Evolutionary conservation across 2,888 invertebrate genomes (phyloP).

Genomic region (Cephus sareptanus): DNA sequence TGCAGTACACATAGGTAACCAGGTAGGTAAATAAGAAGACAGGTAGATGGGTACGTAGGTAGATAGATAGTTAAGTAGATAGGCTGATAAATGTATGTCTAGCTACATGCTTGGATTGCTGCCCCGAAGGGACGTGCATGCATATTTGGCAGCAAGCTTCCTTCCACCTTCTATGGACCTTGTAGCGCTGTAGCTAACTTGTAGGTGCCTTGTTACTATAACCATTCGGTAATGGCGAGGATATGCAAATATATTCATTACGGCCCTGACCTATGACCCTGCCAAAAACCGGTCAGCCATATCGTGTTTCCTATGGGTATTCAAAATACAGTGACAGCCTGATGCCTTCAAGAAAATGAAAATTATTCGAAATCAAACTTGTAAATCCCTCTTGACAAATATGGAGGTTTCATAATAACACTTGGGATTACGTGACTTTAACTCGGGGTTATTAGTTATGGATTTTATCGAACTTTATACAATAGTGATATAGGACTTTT

Average conservation of each 20-base stretch:
- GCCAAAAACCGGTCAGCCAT: conserved; percentile 21
- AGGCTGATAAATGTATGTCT: background rate
- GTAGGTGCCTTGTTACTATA: conserved; percentile 54
- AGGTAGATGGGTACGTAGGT: conserved; percentile 11
- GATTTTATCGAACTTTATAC: too few relatives aligned
- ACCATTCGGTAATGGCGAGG: conserved; percentile 61
- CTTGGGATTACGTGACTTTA: too few relatives aligned
- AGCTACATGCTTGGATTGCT: conserved; percentile 32
- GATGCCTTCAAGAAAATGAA: background rate
- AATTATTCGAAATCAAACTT: background rate
- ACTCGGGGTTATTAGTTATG: too few relatives aligned
- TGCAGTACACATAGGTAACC: conserved; percentile 49
- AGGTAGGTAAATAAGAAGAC: background rate
- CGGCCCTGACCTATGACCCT: conserved; percentile 41
- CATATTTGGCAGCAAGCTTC: conserved; percentile 61
- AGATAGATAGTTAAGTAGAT: conserved; percentile 20
- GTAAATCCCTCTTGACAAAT: background rate
- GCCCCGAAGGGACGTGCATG: conserved; percentile 57
- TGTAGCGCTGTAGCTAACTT: background rate
- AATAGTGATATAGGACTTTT: too few relatives aligned
- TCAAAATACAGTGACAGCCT: background rate
- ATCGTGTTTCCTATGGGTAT: background rate
- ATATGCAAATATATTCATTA: conserved; percentile 67
- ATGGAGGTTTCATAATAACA: too few relatives aligned
- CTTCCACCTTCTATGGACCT: conserved; percentile 21